Conservation (phyloP, 64 coral and sea anemone species). For the Pocillopora verrucosa region DNA sequence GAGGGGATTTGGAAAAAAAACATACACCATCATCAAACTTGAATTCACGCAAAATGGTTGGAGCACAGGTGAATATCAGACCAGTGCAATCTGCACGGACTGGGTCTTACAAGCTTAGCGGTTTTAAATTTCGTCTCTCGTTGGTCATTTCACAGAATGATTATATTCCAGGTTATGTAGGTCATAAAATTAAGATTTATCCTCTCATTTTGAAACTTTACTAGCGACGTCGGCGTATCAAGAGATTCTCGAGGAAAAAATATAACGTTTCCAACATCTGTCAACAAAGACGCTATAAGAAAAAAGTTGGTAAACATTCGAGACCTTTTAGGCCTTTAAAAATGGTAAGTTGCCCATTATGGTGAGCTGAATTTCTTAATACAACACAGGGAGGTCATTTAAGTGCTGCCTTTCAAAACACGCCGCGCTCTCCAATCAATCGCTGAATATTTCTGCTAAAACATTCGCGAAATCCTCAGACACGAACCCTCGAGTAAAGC, state of each 20-base stretch:
- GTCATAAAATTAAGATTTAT: not conserved
- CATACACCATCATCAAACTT: not conserved
- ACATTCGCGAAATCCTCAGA: not conserved
- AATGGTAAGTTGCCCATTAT: not conserved
- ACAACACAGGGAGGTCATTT: not conserved
- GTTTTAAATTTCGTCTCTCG: not conserved
- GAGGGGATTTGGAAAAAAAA: not conserved
- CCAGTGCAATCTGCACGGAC: not conserved
- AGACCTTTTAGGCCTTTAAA: not conserved
- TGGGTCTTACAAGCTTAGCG: not conserved
- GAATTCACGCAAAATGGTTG: not conserved
- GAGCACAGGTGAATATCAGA: too few species aligned
- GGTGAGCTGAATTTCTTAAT: not conserved
- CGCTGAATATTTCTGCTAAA: not conserved
- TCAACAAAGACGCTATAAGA: not conserved
- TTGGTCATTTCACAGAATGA: not conserved
- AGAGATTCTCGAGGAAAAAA: not conserved
- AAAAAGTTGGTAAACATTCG: not conserved
- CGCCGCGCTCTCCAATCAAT: constrained; percentile 1
- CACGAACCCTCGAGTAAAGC: not conserved
- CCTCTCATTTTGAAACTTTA: not conserved
- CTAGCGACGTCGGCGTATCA: not conserved
- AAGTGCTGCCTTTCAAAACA: not conserved
- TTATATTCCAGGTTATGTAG: not conserved
- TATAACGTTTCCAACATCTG: not conserved